Evolutionary conservation across 2,888 invertebrate species (phyloP).

Genomic region (Cyclophora albipunctata): DNA sequence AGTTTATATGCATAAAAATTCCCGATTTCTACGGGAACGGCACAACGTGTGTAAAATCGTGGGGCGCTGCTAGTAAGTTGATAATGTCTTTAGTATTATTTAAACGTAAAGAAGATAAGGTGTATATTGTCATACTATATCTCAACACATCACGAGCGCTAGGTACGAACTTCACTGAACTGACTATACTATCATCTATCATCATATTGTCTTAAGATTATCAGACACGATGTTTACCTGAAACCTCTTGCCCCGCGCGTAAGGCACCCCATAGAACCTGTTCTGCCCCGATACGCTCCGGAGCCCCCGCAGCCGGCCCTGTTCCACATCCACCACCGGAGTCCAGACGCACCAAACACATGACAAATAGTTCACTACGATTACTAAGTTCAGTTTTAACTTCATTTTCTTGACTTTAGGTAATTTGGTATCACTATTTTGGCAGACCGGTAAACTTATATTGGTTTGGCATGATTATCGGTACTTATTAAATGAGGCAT

Average conservation of each 20-base stretch:
- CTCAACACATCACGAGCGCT: too few species aligned
- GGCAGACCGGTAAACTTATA: too few species aligned
- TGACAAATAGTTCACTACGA: too few species aligned
- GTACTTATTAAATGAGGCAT: too few species aligned
- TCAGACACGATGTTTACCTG: constrained; percentile 29
- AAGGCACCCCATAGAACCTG: constrained; percentile 59
- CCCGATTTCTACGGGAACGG: too few species aligned
- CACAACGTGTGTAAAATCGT: too few species aligned
- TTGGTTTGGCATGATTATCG: too few species aligned
- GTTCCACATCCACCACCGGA: constrained; percentile 36
- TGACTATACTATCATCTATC: too few species aligned
- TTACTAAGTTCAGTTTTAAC: not conserved
- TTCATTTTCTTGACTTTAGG: not conserved
- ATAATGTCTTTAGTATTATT: not conserved
- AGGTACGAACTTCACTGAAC: too few species aligned
- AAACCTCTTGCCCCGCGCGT: constrained; percentile 49
- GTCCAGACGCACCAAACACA: constrained; percentile 23
- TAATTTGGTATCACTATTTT: too few species aligned
- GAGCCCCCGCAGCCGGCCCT: constrained; percentile 49
- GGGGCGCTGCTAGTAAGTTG: not conserved
- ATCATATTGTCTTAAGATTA: too few species aligned
- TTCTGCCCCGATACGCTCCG: constrained; percentile 44
- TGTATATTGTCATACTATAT: not conserved
- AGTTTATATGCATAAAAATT: not conserved
- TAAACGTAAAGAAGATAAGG: not conserved